These are phyloP conservation scores for Drepana arcuata DNA, from an alignment of 1,140 invertebrate species.

Conservation along the genomic window DNA sequence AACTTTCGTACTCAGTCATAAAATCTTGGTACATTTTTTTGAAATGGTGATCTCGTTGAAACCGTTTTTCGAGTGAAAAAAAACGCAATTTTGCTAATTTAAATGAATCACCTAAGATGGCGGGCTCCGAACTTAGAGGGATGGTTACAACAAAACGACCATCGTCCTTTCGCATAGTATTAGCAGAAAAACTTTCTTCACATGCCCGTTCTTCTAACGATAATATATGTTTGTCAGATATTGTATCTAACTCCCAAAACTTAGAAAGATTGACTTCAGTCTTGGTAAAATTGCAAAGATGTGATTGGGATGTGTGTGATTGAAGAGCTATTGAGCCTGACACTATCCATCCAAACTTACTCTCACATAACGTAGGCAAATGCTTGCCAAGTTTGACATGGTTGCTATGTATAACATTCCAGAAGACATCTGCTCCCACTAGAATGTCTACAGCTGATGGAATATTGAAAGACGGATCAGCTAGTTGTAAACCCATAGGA, in stretches of 20 bases:
- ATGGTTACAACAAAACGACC: conserved; percentile 8
- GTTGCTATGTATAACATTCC: conserved; percentile 15
- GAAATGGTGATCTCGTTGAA: conserved; percentile 14
- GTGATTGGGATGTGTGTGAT: conserved; percentile 4
- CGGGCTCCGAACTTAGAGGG: conserved; percentile 12
- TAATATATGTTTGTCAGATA: not conserved
- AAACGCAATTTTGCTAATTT: too few relatives aligned
- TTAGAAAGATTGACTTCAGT: conserved; percentile 3
- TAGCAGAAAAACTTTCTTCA: conserved; percentile 4
- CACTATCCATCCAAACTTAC: conserved; percentile 21
- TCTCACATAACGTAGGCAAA: conserved; percentile 14
- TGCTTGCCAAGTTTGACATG: conserved; percentile 17
- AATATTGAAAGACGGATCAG: conserved; percentile 30
- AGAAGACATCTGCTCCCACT: conserved; percentile 22
- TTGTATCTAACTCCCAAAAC: conserved; percentile 4
- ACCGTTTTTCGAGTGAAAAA: conserved; percentile 10
- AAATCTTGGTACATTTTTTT: conserved; percentile 22
- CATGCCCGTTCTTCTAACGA: conserved; percentile 6
- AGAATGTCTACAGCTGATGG: conserved; percentile 16
- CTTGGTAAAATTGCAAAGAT: conserved; percentile 12
- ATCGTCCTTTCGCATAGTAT: conserved; percentile 1
- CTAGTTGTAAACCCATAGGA: conserved; percentile 20
- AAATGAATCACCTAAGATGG: conserved; percentile 14
- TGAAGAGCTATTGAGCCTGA: conserved; percentile 11
- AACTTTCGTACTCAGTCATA: conserved; percentile 33